Base-by-base conservation (phyloP, 2,888 invertebrate genomes). In the Plebejus anna region DNA sequence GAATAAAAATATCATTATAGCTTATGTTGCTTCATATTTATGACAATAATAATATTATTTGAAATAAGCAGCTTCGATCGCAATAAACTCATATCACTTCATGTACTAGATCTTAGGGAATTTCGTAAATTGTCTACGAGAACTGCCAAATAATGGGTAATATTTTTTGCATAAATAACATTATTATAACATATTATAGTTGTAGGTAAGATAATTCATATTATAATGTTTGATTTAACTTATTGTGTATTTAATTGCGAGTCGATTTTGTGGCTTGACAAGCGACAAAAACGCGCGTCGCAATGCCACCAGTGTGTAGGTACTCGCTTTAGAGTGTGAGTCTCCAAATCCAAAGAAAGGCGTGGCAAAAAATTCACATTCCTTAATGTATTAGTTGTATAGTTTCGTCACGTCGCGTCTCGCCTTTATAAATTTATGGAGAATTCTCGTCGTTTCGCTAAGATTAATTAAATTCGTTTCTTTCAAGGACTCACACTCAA, bases 81-180 rank as follows among this genome's bases (percentile, higher is more conserved):
- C 73, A 73, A 73, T 73, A 73, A 73, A 73, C 47, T 72, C 73
- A 73, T 73, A 73, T 73, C 73, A 73, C 7, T 73, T 73, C 73
- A 73, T 66, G 47, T 73, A 73, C 47, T 73, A 73, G 32, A 51
- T 6, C 32, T 55, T 73, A 73, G 51, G 73, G 28, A 51, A 72
- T 22, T 73, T 73, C 5, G 51, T 55, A 55, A 47, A 72, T 4
- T 42, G 28, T 28, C 55, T 51, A 73, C 47, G 55, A 73, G 51
- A 32, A 73, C 73, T 73, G 73, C 73, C 73, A 73, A 73, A 73
- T 51, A 51, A 51, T 73, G 47, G 9, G 47, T 73, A 32, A 73
- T 51, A 73, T 32, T 51, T 51, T 55, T 32, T 51, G 51, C 73
- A 66, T 36, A 32, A 66, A 36, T 66, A 36, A 66, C 32, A 66